Percentiles rank a stretch among this genome's conserved stretches.
Conservation (phyloP, 1,140 invertebrate genomes). For the Camponotus pennsylvanicus region DNA sequence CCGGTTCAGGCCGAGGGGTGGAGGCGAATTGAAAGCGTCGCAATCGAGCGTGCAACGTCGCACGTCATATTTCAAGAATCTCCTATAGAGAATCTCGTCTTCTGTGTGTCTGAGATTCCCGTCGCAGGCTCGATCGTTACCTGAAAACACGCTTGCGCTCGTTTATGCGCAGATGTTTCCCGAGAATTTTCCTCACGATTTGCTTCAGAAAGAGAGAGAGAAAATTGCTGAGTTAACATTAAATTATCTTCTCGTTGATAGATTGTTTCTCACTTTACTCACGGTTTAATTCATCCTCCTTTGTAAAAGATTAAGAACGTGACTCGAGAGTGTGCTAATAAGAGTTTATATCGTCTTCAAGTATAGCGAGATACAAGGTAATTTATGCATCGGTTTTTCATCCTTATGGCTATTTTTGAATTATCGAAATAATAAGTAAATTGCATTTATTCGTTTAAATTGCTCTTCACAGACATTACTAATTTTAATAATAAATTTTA, state of each 20-base stretch:
- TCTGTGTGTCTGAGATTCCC: neutral
- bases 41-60: constrained; percentile 47
- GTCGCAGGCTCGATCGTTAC: constrained; percentile 11
- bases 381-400: neutral
- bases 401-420: constrained; percentile 19
- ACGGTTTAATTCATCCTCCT: constrained; percentile 18
- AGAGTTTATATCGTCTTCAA: constrained; percentile 41
- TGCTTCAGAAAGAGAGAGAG: neutral
- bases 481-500: neutral
- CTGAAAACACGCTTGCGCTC: constrained; percentile 34
- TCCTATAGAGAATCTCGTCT: neutral
- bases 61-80: constrained; percentile 44
- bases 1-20: constrained; percentile 6
- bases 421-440: constrained; percentile 16
- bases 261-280: constrained; percentile 33
- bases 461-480: neutral
- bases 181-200: constrained; percentile 7
- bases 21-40: constrained; percentile 28
- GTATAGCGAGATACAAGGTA: constrained; percentile 17
- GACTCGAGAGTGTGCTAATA: constrained; percentile 50
- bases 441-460: neutral
- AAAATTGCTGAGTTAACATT: constrained; percentile 45
- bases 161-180: constrained; percentile 52
- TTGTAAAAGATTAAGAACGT: constrained; percentile 51
- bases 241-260: constrained; percentile 46